phyloP scores from a whole-genome alignment of 2,888 invertebrate genomes.

The Amphipyra berbera region DNA sequence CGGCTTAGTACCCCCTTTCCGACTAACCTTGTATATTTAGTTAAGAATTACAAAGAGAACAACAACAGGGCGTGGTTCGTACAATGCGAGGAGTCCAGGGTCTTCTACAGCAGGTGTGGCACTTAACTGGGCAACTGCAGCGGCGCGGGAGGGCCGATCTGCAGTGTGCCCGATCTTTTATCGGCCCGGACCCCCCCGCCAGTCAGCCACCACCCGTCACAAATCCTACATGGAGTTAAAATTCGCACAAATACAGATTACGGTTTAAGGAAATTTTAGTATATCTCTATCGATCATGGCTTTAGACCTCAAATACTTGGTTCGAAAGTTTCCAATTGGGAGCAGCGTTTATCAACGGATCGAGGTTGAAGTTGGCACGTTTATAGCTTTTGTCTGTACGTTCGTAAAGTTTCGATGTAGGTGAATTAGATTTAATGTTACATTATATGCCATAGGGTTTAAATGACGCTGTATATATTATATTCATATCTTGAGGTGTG shows the following conservation, averaged over 20 bases:
- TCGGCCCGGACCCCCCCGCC: no score
- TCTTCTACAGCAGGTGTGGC: no score
- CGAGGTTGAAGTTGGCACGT: constrained; percentile 39
- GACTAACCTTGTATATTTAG: no score
- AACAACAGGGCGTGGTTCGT: no score
- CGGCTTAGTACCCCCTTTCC: no score
- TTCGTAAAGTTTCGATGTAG: constrained; percentile 35
- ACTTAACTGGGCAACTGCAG: no score
- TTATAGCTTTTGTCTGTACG: constrained; percentile 52
- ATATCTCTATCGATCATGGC: constrained; percentile 35
- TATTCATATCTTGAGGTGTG: background rate
- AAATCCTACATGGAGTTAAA: constrained; percentile 23
- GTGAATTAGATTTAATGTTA: constrained; percentile 32
- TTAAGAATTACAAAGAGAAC: no score
- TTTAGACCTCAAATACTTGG: constrained; percentile 38
- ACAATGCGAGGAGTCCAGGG: no score
- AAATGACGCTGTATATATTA: background rate
- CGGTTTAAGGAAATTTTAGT: constrained; percentile 15
- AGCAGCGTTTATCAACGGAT: constrained; percentile 47
- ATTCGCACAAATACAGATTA: constrained; percentile 14
- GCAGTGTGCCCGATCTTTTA: no score
- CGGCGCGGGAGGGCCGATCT: no score
- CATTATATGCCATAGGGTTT: constrained; percentile 1
- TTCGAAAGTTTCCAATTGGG: constrained; percentile 36
- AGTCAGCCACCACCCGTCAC: no score